Evolutionary conservation across 2,113 vertebrate species (phyloP), one percentile per base, ranked within the genome.

Genomic region (Toxotes chatareus): DNA sequence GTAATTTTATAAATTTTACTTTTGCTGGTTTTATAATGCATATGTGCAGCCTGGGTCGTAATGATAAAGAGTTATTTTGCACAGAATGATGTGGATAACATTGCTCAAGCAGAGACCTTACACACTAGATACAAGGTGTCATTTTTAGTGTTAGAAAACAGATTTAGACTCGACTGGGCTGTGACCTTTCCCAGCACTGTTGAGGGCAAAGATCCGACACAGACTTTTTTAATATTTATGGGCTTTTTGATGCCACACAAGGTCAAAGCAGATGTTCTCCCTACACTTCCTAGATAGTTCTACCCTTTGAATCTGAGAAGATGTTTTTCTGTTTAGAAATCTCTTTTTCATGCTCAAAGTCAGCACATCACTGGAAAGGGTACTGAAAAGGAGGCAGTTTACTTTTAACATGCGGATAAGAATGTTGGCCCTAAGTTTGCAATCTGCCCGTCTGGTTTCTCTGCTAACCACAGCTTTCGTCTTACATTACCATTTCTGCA

Each of bases 191-290:
- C 63, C 11, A 47, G 73, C 75, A 79, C 73, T 56, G 75, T 59
- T 49, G 72, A 93, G 90, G 89, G 91, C 77, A 87, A 83, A 80
- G 71, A 89, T 89, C 86, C 62, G 66, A 91, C 90, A 77, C 73
- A 85, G 83, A 76, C 59, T 80, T 89, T 90, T 89, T 90, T 76
- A 83, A 91, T 92, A 93, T 93, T 93, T 88, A 93, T 93, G 73
- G 82, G 76, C 65, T 90, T 92, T 91, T 89, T 91, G 88, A 92
- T 86, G 86, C 83, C 88, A 86, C 85, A 86, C 89, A 90, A 93
- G 92, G 92, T 93, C 86, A 86, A 83, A 91, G 88, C 84, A 86
- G 88, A 91, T 92, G 78, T 88, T 91, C 84, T 89, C 72, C 65
- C 69, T 80, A 81, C 86, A 86, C 86, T 89, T 90, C 79, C 77